Evolutionary conservation across 2,888 invertebrate species (phyloP).

Genomic region (Pilophorus perplexus): DNA sequence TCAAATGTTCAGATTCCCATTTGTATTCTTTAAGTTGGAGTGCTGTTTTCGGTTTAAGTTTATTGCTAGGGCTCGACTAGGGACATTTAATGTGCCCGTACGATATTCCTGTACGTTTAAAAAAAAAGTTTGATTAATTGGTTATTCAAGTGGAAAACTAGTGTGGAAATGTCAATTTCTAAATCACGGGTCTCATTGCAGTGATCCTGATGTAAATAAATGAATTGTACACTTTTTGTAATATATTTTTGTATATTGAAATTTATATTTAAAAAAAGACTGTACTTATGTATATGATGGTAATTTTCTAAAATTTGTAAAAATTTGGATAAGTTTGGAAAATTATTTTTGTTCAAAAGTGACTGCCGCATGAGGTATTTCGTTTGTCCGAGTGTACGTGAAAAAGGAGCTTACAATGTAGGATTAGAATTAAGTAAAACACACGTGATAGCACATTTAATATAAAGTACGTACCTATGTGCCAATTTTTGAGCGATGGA

Average conservation of each 20-base stretch:
- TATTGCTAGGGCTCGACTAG: too few relatives aligned
- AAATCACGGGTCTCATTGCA: background rate
- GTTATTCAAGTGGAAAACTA: background rate
- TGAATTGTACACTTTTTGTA: conserved; percentile 17
- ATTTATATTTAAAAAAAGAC: conserved; percentile 42
- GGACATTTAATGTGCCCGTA: too few relatives aligned
- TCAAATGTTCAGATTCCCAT: conserved; percentile 19
- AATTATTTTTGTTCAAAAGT: background rate
- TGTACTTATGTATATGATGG: conserved; percentile 45
- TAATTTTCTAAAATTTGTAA: conserved; percentile 36
- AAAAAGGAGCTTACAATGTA: conserved; percentile 1
- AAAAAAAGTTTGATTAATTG: background rate
- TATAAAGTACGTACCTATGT: conserved; percentile 28
- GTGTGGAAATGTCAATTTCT: background rate
- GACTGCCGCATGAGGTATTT: conserved; percentile 18
- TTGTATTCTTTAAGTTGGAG: too few relatives aligned
- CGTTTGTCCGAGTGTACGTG: conserved; percentile 7
- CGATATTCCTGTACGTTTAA: background rate
- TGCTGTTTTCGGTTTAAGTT: too few relatives aligned
- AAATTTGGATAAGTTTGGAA: conserved; percentile 11
- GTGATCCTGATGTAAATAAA: conserved; percentile 28
- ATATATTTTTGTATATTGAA: conserved; percentile 39
- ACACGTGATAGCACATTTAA: conserved; percentile 43
- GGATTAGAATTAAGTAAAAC: conserved; percentile 8
- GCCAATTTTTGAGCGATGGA: conserved; percentile 43